Evolutionary conservation across 53 echinoderm and acorn worm genomes (phyloP), one percentile per base, ranked within the genome.

Genomic region (Temnopleurus reevesii): DNA sequence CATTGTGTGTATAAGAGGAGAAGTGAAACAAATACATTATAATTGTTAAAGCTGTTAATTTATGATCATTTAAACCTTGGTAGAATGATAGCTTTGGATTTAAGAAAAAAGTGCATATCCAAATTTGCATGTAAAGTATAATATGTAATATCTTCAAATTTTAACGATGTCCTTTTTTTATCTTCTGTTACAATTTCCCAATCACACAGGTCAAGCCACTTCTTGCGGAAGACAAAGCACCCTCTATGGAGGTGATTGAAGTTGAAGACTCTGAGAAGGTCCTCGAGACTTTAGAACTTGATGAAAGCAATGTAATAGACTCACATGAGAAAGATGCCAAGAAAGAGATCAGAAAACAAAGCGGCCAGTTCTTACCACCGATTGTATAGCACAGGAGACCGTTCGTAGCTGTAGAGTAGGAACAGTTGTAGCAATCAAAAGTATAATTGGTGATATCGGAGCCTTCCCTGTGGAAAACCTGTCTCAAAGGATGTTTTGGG

Each of bases 341-440:
- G 79, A 60, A 65, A 17, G 89, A 93, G 17, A 35, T 53, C n/a
- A n/a, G n/a, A 25, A 84, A 76, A 29, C 84, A 91, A 3, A 54
- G 77, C 0, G 81, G 84, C 38, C 93, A 93, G 56, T 93, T 93
- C 86, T 57, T 93, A 28, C 93, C 93, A 2, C 91, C 91, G 8
- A 93, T 93, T 34, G 64, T 91, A 84, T 93, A 93, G 89, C 83
- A 77, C 15, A 87, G 65, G 88, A 79, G 79, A 71, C n/a, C n/a
- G n/a, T n/a, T 18, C 4, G 35, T 71, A 71, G 71, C 36, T 2
- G 45, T 21, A 76, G 44, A 21, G 2, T 19, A 43, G 45, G 76
- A 47, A 46, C 27, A 45, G 28, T 12, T 55, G 33, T 38, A 36
- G 36, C 6, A 38, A 15, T 41, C 38, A 18, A 5, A n/a, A 66